These are phyloP conservation scores for Benitochromis conjunctus DNA, from an alignment of 2,113 vertebrate species.

Conservation along the genomic window DNA sequence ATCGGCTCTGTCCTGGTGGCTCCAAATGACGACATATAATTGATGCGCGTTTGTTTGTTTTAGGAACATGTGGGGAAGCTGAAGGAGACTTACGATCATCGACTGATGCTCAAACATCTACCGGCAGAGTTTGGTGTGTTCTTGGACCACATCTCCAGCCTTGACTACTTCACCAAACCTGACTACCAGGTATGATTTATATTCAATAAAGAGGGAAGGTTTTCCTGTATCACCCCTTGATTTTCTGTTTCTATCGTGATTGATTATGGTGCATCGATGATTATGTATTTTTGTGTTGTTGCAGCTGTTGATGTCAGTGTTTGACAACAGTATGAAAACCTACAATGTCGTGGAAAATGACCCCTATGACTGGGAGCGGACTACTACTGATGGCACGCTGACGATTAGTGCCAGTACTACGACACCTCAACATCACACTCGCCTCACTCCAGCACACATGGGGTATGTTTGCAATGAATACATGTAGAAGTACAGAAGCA, in stretches of 20 bases:
- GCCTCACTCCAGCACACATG: conserved; percentile 91
- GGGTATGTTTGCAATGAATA: conserved; percentile 73
- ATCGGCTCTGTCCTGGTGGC: neutral
- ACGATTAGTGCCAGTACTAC: conserved; percentile 84
- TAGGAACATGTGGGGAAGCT: conserved; percentile 98
- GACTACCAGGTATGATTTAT: conserved; percentile 85
- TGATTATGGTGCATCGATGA: neutral
- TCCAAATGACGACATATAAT: neutral
- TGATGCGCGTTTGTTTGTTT: neutral
- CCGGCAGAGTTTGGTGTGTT: conserved; percentile 91
- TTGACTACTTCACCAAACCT: conserved; percentile 98
- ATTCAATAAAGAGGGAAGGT: neutral
- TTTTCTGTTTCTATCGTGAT: neutral
- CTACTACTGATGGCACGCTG: conserved; percentile 83
- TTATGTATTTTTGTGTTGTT: neutral
- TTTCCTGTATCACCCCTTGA: neutral
- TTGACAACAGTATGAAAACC: conserved; percentile 95
- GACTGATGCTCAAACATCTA: conserved; percentile 95
- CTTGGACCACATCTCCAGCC: conserved; percentile 88
- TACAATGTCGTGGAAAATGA: conserved; percentile 94
- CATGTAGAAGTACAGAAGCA: neutral
- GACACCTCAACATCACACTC: conserved; percentile 92
- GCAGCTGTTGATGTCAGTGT: conserved; percentile 94
- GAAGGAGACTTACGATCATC: conserved; percentile 95
- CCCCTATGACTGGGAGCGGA: conserved; percentile 96